Base-by-base conservation (phyloP, 2,797 vertebrate genomes). In the Gila robusta region DNA sequence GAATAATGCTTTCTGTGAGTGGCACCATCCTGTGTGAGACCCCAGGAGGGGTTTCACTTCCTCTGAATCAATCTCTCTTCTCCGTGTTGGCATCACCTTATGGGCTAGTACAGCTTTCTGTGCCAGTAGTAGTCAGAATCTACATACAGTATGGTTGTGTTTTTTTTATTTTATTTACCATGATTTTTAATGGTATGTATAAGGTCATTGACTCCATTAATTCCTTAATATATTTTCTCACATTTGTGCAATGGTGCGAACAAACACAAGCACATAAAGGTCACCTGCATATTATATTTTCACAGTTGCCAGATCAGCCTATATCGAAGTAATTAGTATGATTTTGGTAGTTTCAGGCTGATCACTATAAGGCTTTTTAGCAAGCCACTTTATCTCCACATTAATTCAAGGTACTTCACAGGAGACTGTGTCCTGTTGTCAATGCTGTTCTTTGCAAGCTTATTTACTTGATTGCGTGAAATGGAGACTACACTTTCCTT, bases 401-500 rank as follows among this genome's bases (percentile, higher is more conserved):
- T 56, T 56, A 84, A 69, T 56, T 84, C 35, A 78, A 78, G 44
- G 37, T 77, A 69, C 83, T 56, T 71, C 23, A 52, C 23, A 44
- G 76, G 32, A 71, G 77, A 44, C 5, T 2, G 41, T 64, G 49
- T 77, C 17, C 59, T 81, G 79, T 78, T 84, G 82, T 41, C 39
- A 52, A 56, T 23, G 21, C 64, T 56, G 39, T 62, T 52, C 26
- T 37, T 66, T 64, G 41, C 8, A 62, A 67, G n/a, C 67, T 82
- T 70, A 70, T 81, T 86, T 79, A 85, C 88, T 83, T 56, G 80
- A 88, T 86, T 86, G 79, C 6, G 6, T 83, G 47, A 79, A 72
- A 86, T 71, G 39, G 87, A 83, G 62, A 54, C 64, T 76, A 49
- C 47, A 74, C 47, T 69, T 80, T 67, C 47, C 37, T 26, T 80